phyloP scores from a whole-genome alignment of 2,888 invertebrate species.

The Nebria salina region DNA sequence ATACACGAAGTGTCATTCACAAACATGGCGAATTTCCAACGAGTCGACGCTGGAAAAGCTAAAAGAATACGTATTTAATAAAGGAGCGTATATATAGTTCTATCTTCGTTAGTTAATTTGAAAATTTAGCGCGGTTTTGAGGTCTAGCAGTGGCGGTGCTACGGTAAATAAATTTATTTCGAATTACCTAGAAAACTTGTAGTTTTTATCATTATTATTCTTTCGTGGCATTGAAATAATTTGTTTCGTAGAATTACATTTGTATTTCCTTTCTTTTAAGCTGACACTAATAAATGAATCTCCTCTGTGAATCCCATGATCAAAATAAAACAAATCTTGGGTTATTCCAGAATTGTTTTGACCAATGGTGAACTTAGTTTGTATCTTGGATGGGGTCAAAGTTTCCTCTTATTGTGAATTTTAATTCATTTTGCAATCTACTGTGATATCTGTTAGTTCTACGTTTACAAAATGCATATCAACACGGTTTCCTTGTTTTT shows the following conservation, averaged over 20 bases:
- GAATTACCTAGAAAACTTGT: too few relatives aligned
- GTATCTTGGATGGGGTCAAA: neutral
- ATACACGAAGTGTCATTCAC: conserved; percentile 29
- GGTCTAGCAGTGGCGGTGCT: too few relatives aligned
- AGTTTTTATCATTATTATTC: too few relatives aligned
- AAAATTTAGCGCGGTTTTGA: too few relatives aligned
- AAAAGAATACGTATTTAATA: neutral
- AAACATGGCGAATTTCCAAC: conserved; percentile 28
- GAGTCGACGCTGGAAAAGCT: neutral
- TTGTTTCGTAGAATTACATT: too few relatives aligned
- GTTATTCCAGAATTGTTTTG: neutral
- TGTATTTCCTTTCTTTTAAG: too few relatives aligned
- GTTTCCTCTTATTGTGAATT: neutral
- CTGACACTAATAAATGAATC: neutral
- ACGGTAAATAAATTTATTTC: too few relatives aligned
- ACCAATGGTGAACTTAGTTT: neutral
- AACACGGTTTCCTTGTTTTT: neutral
- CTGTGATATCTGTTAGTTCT: neutral
- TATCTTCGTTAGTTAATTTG: too few relatives aligned
- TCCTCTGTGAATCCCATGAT: neutral
- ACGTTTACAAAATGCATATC: neutral
- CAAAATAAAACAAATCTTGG: neutral
- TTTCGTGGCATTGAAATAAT: too few relatives aligned
- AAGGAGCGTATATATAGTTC: too few relatives aligned
- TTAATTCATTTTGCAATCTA: neutral